Evolutionary conservation across 1,140 invertebrate species (phyloP).

Genomic region (Stegodyphus dumicola): DNA sequence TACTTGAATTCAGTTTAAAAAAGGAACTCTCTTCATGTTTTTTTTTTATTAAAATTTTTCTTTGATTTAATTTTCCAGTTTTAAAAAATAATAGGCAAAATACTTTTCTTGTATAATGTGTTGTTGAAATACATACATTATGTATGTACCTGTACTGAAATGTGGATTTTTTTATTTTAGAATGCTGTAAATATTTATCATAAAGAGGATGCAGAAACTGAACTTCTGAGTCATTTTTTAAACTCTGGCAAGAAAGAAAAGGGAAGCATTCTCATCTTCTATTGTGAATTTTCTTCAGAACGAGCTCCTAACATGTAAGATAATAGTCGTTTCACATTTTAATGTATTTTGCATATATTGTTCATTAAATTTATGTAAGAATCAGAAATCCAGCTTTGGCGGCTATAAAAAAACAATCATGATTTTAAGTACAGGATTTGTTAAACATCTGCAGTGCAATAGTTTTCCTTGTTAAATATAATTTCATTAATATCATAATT

Average conservation of each 20-base stretch:
- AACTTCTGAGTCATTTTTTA: background rate
- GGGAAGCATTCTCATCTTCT: conserved; percentile 89
- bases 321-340: no score
- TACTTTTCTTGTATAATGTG: background rate
- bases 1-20: no score
- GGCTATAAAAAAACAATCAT: no score
- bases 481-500: no score
- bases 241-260: background rate
- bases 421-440: no score
- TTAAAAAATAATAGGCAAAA: background rate
- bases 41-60: background rate
- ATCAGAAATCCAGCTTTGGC: no score
- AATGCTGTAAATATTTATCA: conserved; percentile 24
- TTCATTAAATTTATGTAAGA: no score
- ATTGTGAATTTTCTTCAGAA: conserved; percentile 98
- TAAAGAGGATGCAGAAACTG: background rate
- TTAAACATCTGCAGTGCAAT: no score
- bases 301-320: conserved; percentile 87
- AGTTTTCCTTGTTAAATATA: no score
- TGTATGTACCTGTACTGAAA: background rate
- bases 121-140: background rate
- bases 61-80: background rate
- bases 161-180: conserved; percentile 5
- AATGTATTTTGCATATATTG: no score
- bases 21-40: background rate